Base-by-base conservation (phyloP, 1,140 invertebrate species). In the Scaptodrosophila lebanonensis region DNA sequence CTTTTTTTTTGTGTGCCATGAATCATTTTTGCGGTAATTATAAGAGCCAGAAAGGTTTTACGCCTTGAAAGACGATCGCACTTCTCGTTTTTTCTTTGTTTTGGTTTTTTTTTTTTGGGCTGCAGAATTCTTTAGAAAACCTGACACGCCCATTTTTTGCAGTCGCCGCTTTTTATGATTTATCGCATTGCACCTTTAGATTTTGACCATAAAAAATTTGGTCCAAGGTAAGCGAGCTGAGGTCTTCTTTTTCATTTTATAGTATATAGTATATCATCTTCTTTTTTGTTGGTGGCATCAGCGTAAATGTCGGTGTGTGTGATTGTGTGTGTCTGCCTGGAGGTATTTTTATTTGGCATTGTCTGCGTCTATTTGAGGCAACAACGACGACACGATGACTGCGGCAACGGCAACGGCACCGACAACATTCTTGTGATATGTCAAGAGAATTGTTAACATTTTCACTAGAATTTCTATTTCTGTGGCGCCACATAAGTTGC, bases 371-470 rank as follows among this genome's bases (percentile, higher is more conserved):
- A 60, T 73, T 73, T 65, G 49, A 30, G 52, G 25, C 12, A 27
- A 7, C 47, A 20, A 20, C 36, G 40, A 32, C 25, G 15, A 12
- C 18, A 7, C 47, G 12, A 20, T 27, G 40, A 32, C 25, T 29
- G 18, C 18, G 17, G 17, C 32, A 45, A 64, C 35, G 43, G 44
- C 42, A 48, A 57, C 48, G 54, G 45, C 57, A 66, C 45, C 33
- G 15, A 62, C 59, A 66, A 51, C 67, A 77, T 77, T 77, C 72
- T 30, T 63, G 27, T 65, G 50, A 73, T 75, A 75, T 73, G 70
- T 73, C 70, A 79, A 61, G 57, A 66, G 43, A 77, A 76, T 76
- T 53, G 49, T 77, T 75, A 71, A 67, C 72, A 77, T 79, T 77
- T 67, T 63, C 54, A 51, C 54, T 68, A 68, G 59, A 73, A 79